A percentile compares a stretch with the other conserved stretches of the same genome.
Evolutionary conservation across 2,113 vertebrate genomes (phyloP).

Genomic region (Antechinus flavipes): DNA sequence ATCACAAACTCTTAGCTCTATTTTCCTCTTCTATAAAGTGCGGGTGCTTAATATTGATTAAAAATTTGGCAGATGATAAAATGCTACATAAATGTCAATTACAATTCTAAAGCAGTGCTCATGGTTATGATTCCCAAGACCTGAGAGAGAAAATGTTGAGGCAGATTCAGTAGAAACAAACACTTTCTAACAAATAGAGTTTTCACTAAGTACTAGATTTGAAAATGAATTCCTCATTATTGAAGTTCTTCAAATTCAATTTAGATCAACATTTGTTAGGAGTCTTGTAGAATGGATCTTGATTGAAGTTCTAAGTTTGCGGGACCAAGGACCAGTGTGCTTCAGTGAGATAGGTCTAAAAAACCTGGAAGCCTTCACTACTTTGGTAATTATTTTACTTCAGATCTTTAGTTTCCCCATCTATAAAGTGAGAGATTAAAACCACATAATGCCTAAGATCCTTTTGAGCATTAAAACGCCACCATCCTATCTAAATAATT

Average conservation of each 20-base stretch:
- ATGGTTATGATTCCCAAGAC: neutral
- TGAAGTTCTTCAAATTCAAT: neutral
- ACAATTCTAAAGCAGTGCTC: neutral
- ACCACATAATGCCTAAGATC: neutral
- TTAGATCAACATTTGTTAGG: neutral
- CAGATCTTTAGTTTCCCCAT: neutral
- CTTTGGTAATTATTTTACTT: neutral
- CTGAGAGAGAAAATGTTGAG: neutral
- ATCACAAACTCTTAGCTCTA: neutral
- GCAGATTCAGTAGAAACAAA: neutral
- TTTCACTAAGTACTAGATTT: neutral
- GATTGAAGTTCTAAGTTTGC: neutral
- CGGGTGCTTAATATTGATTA: neutral
- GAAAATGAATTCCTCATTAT: neutral
- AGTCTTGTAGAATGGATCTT: neutral
- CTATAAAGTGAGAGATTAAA: neutral
- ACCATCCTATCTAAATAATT: neutral
- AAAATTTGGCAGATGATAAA: neutral
- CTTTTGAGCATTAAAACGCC: neutral
- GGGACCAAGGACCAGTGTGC: neutral
- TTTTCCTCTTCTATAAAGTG: neutral
- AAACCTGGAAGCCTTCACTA: neutral
- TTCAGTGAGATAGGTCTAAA: neutral
- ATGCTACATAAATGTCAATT: neutral
- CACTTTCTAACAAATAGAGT: neutral